These are phyloP conservation scores for Solea senegalensis DNA, from an alignment of 2,113 vertebrate species.

Conservation along the genomic window DNA sequence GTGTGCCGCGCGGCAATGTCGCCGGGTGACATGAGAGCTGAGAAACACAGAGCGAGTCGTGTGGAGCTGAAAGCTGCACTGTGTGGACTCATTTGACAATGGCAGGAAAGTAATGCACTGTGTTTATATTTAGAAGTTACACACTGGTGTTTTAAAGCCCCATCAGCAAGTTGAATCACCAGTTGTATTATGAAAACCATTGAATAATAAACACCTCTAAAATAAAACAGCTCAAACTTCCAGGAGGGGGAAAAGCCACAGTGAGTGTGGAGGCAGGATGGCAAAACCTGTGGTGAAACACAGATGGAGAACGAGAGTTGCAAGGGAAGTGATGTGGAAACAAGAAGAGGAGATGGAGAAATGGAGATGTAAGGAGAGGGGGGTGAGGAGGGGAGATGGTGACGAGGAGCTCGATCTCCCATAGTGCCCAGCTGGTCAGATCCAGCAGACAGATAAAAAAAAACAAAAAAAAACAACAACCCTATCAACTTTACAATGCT, in stretches of 20 bases:
- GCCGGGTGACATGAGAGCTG: no score
- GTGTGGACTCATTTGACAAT: no score
- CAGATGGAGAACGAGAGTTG: neutral
- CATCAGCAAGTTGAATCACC: neutral
- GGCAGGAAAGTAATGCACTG: no score
- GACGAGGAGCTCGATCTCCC: constrained; percentile 22
- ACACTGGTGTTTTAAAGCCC: neutral
- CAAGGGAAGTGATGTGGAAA: neutral
- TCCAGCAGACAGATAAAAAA: constrained; percentile 69
- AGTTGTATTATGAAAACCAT: neutral
- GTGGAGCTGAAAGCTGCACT: no score
- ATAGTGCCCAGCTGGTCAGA: constrained; percentile 35
- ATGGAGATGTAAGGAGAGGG: neutral
- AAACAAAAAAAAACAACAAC: constrained; percentile 29
- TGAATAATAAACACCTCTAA: neutral
- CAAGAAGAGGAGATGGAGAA: neutral
- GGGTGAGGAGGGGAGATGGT: constrained; percentile 10
- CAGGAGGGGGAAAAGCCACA: no score
- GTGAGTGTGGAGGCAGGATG: neutral
- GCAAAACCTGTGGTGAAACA: neutral
- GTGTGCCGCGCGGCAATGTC: no score
- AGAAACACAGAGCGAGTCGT: no score
- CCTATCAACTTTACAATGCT: constrained; percentile 56
- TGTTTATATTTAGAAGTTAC: no score
- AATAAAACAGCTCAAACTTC: neutral